Evolutionary conservation across 2,888 invertebrate genomes (phyloP).

Genomic region (Drosophila cracens): DNA sequence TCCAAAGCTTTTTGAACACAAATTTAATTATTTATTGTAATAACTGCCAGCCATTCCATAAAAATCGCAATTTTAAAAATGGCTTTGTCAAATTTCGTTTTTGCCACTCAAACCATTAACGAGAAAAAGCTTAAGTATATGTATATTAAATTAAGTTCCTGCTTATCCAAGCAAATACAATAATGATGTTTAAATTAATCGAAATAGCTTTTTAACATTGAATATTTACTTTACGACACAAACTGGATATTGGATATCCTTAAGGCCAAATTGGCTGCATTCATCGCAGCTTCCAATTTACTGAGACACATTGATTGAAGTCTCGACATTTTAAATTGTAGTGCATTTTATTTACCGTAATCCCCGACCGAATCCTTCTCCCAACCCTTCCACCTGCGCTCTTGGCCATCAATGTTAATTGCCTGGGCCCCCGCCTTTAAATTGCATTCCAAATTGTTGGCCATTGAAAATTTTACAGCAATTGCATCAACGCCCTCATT

Average conservation of each 20-base stretch:
- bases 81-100: neutral
- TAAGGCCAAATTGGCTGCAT: conserved; percentile 9
- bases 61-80: neutral
- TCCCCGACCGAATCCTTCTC: neutral
- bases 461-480: conserved; percentile 47
- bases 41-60: neutral
- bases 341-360: conserved; percentile 44
- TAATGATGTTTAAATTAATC: neutral
- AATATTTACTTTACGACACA: too few species aligned
- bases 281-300: conserved; percentile 29
- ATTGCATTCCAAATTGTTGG: conserved; percentile 54
- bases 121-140: neutral
- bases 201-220: neutral
- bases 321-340: conserved; percentile 52
- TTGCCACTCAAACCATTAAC: neutral
- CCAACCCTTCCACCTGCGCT: neutral
- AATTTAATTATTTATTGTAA: neutral
- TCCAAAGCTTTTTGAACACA: neutral
- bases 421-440: conserved; percentile 49
- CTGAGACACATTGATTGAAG: conserved; percentile 63
- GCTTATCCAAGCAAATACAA: neutral
- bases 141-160: neutral
- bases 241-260: neutral
- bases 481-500: conserved; percentile 61
- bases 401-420: conserved; percentile 67